Evolutionary conservation across 2,797 vertebrate genomes (phyloP), one percentile per base, ranked within the genome.

Genomic region (Gymnothorax javanicus): DNA sequence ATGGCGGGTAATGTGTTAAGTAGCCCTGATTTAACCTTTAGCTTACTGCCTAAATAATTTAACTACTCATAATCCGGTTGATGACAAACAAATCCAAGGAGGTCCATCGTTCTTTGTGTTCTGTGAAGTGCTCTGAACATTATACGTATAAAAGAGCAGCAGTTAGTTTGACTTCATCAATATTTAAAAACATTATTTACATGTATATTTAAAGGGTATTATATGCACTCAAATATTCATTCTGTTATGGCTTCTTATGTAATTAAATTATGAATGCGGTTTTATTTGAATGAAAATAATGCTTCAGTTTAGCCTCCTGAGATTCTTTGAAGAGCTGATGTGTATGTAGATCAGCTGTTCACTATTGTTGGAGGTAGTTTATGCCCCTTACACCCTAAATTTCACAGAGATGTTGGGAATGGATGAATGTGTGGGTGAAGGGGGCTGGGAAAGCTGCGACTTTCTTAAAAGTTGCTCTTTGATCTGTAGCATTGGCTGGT

Each of bases 401-500:
- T 71, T n/a, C 86, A 59, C 73, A 56, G 50, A 64, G 50, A 84
- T 71, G 82, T 54, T 15, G 59, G 59, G 59, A 15, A 13, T 82
- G 83, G 59, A 87, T 73, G 52, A 54, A 85, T 56, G 64, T 60
- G 56, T 71, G 77, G 25, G 67, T 52, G 57, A 77, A 52, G 86
- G 25, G 67, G 64, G 85, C 27, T 25, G 83, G 69, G 9, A 11
- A 9, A 9, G 77, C n/a, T 2, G 7, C 12, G 1, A 75, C 83
- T 79, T 81, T 85, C 87, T 83, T 43, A 60, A 84, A 67, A 56
- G 56, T 59, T 33, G 75, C 15, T 58, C n/a, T 64, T 62, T n/a
- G 50, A 87, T 79, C 69, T 88, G 84, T 95, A 95, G 95, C 95
- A 82, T 92, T 94, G 96, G 94, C 90, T 94, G 93, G 94, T 94